Evolutionary conservation across 2,888 invertebrate species (phyloP), one percentile per base, ranked within the genome.

Genomic region (Dryobotodes eremita): DNA sequence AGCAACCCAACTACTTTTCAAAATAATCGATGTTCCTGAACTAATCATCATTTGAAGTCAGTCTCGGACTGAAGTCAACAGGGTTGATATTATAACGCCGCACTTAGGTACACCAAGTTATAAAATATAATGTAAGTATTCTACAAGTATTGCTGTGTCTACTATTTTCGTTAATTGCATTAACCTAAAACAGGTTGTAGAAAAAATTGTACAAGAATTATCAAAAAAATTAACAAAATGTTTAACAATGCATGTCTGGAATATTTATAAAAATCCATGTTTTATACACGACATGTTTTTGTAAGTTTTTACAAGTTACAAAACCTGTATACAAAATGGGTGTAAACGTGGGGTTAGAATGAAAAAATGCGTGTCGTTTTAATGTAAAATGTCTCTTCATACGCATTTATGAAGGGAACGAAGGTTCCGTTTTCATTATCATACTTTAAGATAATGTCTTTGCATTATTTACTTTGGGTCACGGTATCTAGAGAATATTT

Each of bases 391-490:
- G 23, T 55, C 48, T 57, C 10, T 15, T 23, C 15, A 26, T 75
- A 50, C 8, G 3, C 10, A 64, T 31, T 31, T 23, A 46, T 46
- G 4, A 62, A 46, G n/a, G 26, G 4, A 53, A 31, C 1, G 20
- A 80, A 65, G 50, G 65, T 79, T 73, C 50, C 15, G 15, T 62
- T 78, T 62, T 77, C 53, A 77, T 78, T 70, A 62, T n/a, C 42
- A 76, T 75, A 77, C 53, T 65, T 65, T 57, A 59, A 42, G 48
- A 50, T 50, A 17, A 50, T 48, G 26, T 26, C 8, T 77, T 78
- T 55, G 53, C 70, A 62, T 55, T 77, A 31, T 70, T 78, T 70
- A 78, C n/a, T 17, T 78, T 53, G 31, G 7, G 42, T 17, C 48
- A 42, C 50, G n/a, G 20, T 46, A 42, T 31, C 50, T n/a, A n/a